phyloP scores from a whole-genome alignment of 2,888 invertebrate genomes.

The Chesias legatella region DNA sequence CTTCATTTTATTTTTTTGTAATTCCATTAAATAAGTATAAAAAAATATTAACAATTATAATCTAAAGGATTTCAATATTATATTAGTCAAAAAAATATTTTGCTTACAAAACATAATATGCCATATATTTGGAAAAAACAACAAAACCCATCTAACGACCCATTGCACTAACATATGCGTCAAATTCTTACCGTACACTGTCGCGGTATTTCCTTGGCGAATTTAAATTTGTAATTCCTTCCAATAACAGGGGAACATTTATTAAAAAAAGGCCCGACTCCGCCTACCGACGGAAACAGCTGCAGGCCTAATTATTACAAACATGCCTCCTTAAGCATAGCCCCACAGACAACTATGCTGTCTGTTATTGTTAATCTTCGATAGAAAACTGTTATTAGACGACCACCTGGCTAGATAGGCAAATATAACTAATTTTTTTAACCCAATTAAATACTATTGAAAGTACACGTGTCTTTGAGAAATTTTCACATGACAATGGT shows the following conservation, averaged over 20 bases:
- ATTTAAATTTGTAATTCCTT: conserved; percentile 77
- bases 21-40: too few species aligned
- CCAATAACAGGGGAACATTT: conserved; percentile 70
- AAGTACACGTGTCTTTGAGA: conserved; percentile 1
- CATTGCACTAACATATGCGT: conserved; percentile 64
- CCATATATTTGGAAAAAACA: conserved; percentile 26
- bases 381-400: conserved; percentile 43
- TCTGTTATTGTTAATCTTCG: conserved; percentile 43
- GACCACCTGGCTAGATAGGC: conserved; percentile 39
- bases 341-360: conserved; percentile 49
- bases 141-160: conserved; percentile 44
- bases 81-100: too few species aligned
- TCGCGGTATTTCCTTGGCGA: conserved; percentile 65
- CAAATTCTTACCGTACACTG: conserved; percentile 66
- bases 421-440: conserved; percentile 20
- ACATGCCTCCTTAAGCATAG: conserved; percentile 63
- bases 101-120: conserved; percentile 13
- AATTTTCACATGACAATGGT: conserved; percentile 13
- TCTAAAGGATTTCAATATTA: too few species aligned
- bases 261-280: conserved; percentile 60
- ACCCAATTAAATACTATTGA: conserved; percentile 1
- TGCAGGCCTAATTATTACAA: conserved; percentile 74
- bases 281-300: conserved; percentile 76
- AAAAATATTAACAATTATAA: too few species aligned
- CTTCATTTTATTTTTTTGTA: neutral